Conservation (phyloP, 2,888 invertebrate species). For the Calliphora vomitoria region DNA sequence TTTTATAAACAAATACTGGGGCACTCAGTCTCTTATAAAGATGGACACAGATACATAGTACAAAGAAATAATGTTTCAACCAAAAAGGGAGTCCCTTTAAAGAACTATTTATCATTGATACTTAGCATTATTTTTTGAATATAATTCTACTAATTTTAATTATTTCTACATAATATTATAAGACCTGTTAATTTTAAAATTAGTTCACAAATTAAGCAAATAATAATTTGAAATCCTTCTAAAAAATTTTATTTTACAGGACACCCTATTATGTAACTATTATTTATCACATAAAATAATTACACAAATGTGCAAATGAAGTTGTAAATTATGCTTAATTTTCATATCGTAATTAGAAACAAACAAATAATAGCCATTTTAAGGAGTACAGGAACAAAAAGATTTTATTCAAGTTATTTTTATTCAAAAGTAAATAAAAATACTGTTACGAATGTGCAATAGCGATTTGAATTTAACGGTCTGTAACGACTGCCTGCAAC, state of each 20-base stretch:
- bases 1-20: slow-evolving; percentile 61
- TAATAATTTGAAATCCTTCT: not conserved
- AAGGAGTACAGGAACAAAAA: too few relatives aligned
- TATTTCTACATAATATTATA: too few relatives aligned
- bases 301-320: slow-evolving; percentile 82
- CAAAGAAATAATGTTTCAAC: not conserved
- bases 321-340: slow-evolving; percentile 79
- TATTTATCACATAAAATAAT: slow-evolving; percentile 78
- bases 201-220: too few relatives aligned
- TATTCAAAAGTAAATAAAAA: too few relatives aligned
- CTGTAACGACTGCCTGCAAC: too few relatives aligned
- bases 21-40: not conserved
- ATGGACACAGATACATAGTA: not conserved
- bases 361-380: too few relatives aligned
- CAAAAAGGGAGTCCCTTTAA: not conserved
- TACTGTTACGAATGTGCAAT: too few relatives aligned
- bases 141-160: too few relatives aligned
- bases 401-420: too few relatives aligned
- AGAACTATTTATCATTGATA: not conserved
- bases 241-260: not conserved
- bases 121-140: too few relatives aligned
- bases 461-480: too few relatives aligned
- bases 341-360: slow-evolving; percentile 40
- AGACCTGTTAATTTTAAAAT: too few relatives aligned
- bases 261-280: slow-evolving; percentile 22